Evolutionary conservation across 1,140 invertebrate species (phyloP), one percentile per base, ranked within the genome.

Genomic region (Sinonovacula constricta): DNA sequence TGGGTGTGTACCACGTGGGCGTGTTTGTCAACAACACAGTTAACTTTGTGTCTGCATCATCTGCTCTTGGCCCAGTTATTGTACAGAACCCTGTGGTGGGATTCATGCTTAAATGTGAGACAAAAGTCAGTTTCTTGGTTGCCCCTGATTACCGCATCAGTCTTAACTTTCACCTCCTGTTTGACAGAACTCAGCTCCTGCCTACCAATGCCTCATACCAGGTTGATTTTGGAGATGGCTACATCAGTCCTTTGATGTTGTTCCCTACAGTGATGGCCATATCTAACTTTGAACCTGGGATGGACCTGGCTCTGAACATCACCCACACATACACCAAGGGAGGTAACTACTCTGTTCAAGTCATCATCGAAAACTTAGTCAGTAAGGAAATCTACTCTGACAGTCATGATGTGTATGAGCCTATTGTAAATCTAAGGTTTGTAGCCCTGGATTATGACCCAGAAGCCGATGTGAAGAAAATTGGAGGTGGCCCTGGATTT

Each of bases 201-300:
- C 77, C 81, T 10, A 83, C 81, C 10, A 85, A 83, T 71, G 83
- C 79, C 14, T 78, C 81, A 14, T 85, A 81, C 57, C 51, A 65
- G 14, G 72, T 85, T 69, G 81, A 83, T 39, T 85, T 68, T 66
- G 79, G 79, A 33, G 83, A 85, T 79, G 83, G 83, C 2, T 71
- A 28, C 18, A 56, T 74, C 7, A 72, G 69, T 3, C 2, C 60
- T 14, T 33, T 53, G 15, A 10, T 31, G 15, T 31, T 31, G 3
- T 15, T 81, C 14, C 65, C 72, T 31, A 65, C 31, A 4, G 53
- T 70, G 14, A 31, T 56, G 36, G 22, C 54, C 4, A 28, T 60
- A 14, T 14, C 33, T 0, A 63, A 69, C 34, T 36, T 75, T 56
- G 24, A 26, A 5, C 28, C 36, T 28, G 56, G 39, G 39, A n/a